Evolutionary conservation across 2,888 invertebrate species (phyloP), one percentile per base, ranked within the genome.

Genomic region (Polydrusus pterygomalis): DNA sequence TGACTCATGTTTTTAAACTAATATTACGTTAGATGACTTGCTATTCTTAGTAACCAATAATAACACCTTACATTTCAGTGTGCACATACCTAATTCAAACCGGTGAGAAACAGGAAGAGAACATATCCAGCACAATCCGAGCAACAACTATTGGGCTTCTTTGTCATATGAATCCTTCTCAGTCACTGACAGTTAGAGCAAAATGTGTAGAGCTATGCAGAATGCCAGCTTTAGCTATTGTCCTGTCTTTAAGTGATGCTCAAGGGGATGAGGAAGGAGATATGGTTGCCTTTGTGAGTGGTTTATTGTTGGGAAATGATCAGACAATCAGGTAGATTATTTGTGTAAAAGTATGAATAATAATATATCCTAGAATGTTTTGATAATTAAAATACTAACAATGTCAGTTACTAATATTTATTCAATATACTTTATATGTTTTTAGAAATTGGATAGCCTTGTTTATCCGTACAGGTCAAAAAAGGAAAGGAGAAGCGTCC

Each of bases 61-160:
- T 5, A 34, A 0, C 30, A 34, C 10, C n/a, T 13, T 70, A 43
- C 49, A 38, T 70, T 56, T 20, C 83, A 94, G 97, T 97, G 67
- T 95, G 96, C 77, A 92, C 93, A 15, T 93, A 94, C 81, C 89
- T 98, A 77, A 96, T 98, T 51, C 89, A 93, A 65, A 96, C 95
- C 87, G 96, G 97, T 18, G 97, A 96, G 83, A 93, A 93, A 84
- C 95, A 97, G 84, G 98, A 98, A 87, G 97, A 98, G 82, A 93
- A 93, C 7, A 90, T 93, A 9, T 92, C 95, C 68, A 96, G 96
- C n/a, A 89, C 91, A 67, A 90, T 93, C 43, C 90, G 96, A 65
- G 90, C 93, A 20, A 91, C 93, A 80, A 92, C 97, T 2, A 89
- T 98, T 62, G 92, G 93, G 56, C 91, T 93, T 78, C 88, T 98